A percentile compares a stretch with the other conserved stretches of the same genome.
phyloP scores from a whole-genome alignment of 2,797 vertebrate species.

The Manis crassicaudata region DNA sequence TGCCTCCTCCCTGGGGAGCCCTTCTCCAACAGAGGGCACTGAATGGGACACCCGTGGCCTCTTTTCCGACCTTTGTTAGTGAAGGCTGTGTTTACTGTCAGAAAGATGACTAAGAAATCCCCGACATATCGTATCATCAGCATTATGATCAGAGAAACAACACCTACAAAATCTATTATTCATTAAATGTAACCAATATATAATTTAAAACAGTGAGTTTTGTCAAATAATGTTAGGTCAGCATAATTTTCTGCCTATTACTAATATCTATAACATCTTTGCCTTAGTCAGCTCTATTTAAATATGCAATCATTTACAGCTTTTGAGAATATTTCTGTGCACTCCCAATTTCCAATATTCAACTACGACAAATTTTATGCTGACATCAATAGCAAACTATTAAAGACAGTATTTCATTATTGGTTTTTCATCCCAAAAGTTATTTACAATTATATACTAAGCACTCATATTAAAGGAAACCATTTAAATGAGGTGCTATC shows the following conservation, averaged over 20 bases:
- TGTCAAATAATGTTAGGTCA: conserved; percentile 99
- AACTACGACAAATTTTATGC: conserved; percentile 99
- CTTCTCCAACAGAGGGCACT: not conserved
- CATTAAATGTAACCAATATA: conserved; percentile 99
- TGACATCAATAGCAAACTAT: conserved; percentile 99
- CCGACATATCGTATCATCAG: conserved; percentile 91
- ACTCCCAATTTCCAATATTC: conserved; percentile 99
- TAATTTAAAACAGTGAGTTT: conserved; percentile 99
- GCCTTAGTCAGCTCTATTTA: conserved; percentile 99
- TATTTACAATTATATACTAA: conserved; percentile 99
- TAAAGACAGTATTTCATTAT: conserved; percentile 99
- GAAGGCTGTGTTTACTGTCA: conserved; percentile 89
- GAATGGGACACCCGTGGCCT: not conserved
- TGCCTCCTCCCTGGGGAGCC: fast-evolving
- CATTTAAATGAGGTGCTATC: conserved; percentile 99
- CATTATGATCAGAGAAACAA: conserved; percentile 94
- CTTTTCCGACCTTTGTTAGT: conserved; percentile 59
- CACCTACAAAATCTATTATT: conserved; percentile 99
- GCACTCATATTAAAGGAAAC: conserved; percentile 99
- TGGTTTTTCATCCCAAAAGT: conserved; percentile 99
- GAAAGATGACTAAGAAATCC: conserved; percentile 84
- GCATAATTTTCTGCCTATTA: conserved; percentile 99
- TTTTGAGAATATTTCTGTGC: conserved; percentile 98
- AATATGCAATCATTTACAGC: conserved; percentile 99
- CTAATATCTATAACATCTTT: conserved; percentile 99